These are phyloP conservation scores for Aythya baeri DNA, from an alignment of 2,113 vertebrate species.

Conservation along the genomic window DNA sequence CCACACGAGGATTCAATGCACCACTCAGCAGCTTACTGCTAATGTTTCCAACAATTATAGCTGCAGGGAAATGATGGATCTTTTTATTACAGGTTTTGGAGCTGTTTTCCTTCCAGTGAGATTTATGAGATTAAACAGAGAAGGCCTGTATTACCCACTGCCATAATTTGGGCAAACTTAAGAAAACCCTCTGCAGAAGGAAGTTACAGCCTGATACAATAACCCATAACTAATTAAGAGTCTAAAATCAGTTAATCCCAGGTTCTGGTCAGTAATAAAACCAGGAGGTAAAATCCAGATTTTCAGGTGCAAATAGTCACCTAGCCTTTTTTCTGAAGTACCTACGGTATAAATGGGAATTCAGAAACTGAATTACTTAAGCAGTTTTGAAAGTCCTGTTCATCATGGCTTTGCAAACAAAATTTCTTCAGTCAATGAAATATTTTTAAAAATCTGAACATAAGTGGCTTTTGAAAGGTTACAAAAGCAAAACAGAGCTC, in stretches of 20 bases:
- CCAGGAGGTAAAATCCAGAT: background rate
- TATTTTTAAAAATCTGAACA: background rate
- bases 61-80: slow-evolving; percentile 58
- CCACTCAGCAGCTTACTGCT: slow-evolving; percentile 12
- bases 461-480: background rate
- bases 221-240: background rate
- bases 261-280: background rate
- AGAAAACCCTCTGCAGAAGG: background rate
- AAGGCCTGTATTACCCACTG: slow-evolving; percentile 19
- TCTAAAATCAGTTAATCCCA: background rate
- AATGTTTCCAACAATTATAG: slow-evolving; percentile 47
- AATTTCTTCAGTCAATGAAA: background rate
- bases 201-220: background rate
- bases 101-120: slow-evolving; percentile 51
- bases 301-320: background rate
- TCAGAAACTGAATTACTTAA: background rate
- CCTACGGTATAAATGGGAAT: background rate
- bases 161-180: slow-evolving; percentile 10
- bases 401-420: background rate
- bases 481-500: background rate
- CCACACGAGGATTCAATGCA: slow-evolving; percentile 25
- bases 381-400: background rate
- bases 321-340: background rate
- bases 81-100: slow-evolving; percentile 65
- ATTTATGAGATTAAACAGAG: slow-evolving; percentile 58